phyloP scores from a whole-genome alignment of 2,113 vertebrate species.

The Rhinopomastus cyanomelas region DNA sequence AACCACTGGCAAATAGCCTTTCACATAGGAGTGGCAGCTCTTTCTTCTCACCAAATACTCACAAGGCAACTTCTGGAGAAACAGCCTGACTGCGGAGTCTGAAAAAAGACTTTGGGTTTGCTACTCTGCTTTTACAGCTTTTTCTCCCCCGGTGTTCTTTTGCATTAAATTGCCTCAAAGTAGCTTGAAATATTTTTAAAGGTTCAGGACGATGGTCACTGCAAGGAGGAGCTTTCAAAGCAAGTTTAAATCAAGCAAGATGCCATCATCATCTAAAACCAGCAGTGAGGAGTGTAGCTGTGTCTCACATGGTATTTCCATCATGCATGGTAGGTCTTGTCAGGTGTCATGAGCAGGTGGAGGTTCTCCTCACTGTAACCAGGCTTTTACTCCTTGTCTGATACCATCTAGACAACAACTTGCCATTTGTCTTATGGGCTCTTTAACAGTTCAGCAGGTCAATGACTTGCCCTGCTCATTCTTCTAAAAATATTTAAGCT shows the following conservation, averaged over 20 bases:
- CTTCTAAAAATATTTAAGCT: background rate
- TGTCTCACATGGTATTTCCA: background rate
- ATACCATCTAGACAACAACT: background rate
- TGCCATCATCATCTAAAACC: background rate
- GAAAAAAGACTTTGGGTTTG: slow-evolving; percentile 27
- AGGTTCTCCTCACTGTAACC: background rate
- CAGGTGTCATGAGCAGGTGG: background rate
- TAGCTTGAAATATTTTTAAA: background rate
- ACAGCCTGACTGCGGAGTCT: slow-evolving; percentile 83
- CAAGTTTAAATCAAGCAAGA: background rate
- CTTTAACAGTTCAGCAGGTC: background rate
- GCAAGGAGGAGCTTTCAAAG: background rate
- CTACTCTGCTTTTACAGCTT: background rate
- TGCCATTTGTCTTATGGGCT: background rate
- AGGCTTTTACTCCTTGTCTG: background rate
- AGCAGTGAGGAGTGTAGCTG: background rate
- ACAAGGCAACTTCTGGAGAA: slow-evolving; percentile 84
- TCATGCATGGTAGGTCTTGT: background rate
- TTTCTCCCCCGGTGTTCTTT: background rate
- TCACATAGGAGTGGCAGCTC: slow-evolving; percentile 85
- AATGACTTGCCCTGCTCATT: background rate
- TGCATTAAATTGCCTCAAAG: background rate
- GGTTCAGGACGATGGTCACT: background rate
- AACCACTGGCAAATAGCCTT: slow-evolving; percentile 91
- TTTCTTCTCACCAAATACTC: slow-evolving; percentile 86